Conservation (phyloP, 2,797 vertebrate species). For the Benthosema pterotum region DNA sequence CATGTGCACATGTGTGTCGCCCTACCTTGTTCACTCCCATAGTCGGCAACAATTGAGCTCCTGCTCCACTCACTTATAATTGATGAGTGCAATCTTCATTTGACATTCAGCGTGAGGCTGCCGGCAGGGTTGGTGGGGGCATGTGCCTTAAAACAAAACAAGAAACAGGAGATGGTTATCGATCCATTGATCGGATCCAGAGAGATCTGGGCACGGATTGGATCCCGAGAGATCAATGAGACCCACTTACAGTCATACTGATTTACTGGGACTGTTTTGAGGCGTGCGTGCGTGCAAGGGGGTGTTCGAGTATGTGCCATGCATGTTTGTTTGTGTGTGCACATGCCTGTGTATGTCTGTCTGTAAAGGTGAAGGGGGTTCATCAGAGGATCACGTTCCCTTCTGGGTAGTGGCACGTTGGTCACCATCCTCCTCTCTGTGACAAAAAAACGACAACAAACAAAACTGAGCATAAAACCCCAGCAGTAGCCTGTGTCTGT, state of each 20-base stretch:
- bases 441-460: constrained; percentile 34
- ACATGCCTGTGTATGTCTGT: constrained; percentile 37
- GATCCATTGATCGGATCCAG: constrained; percentile 74
- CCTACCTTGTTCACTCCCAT: constrained; percentile 31
- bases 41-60: constrained; percentile 50
- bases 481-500: constrained; percentile 45
- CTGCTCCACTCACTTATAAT: constrained; percentile 55
- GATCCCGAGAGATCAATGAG: constrained; percentile 73
- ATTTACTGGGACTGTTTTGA: constrained; percentile 70
- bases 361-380: constrained; percentile 37
- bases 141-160: constrained; percentile 57
- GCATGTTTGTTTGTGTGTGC: constrained; percentile 20
- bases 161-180: constrained; percentile 74
- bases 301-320: no score
- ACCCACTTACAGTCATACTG: constrained; percentile 74
- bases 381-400: constrained; percentile 48
- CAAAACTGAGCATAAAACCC: constrained; percentile 29
- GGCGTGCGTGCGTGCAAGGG: constrained; percentile 42
- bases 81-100: constrained; percentile 72
- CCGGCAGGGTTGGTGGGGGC: constrained; percentile 29
- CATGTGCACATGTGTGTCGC: background rate
- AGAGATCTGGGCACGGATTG: constrained; percentile 66
- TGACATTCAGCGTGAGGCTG: constrained; percentile 67
- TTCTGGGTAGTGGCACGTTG: constrained; percentile 44
- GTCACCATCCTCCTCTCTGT: constrained; percentile 44